These are phyloP conservation scores for Thunnus maccoyii DNA, from an alignment of 2,113 vertebrate genomes.

Conservation along the genomic window DNA sequence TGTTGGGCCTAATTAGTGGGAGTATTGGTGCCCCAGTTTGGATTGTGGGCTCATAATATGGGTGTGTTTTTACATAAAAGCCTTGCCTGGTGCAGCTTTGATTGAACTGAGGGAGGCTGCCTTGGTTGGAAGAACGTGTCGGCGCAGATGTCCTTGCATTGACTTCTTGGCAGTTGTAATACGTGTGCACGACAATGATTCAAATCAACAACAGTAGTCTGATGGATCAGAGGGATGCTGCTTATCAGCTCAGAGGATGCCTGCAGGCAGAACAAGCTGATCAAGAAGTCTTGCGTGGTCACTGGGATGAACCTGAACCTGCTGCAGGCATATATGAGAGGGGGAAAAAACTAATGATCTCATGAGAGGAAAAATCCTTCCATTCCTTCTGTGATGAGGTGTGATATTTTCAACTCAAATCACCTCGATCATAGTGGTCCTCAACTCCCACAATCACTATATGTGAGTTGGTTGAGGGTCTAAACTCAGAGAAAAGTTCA, in stretches of 20 bases:
- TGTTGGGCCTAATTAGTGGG: constrained; percentile 60
- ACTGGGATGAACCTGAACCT: constrained; percentile 12
- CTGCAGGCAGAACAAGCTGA: constrained; percentile 47
- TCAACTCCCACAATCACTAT: not conserved
- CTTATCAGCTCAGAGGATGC: constrained; percentile 47
- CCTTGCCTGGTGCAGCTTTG: not conserved
- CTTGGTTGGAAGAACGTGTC: constrained; percentile 13
- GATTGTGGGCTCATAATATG: not conserved
- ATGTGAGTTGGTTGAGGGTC: too few relatives aligned
- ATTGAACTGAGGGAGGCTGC: constrained; percentile 6
- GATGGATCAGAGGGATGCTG: constrained; percentile 37
- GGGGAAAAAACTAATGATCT: constrained; percentile 15
- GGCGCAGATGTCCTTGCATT: constrained; percentile 8
- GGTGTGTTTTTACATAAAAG: constrained; percentile 38
- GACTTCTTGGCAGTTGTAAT: constrained; percentile 20
- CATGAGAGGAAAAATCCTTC: not conserved
- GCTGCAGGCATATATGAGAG: constrained; percentile 30
- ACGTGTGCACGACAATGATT: constrained; percentile 33
- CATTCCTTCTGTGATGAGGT: not conserved
- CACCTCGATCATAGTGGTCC: not conserved
- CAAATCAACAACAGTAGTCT: constrained; percentile 27
- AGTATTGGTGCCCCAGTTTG: constrained; percentile 2
- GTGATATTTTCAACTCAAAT: not conserved
- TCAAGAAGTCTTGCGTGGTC: constrained; percentile 16
- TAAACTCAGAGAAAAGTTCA: too few relatives aligned